phyloP scores from a whole-genome alignment of 2,113 vertebrate species.

The Meleagris gallopavo region DNA sequence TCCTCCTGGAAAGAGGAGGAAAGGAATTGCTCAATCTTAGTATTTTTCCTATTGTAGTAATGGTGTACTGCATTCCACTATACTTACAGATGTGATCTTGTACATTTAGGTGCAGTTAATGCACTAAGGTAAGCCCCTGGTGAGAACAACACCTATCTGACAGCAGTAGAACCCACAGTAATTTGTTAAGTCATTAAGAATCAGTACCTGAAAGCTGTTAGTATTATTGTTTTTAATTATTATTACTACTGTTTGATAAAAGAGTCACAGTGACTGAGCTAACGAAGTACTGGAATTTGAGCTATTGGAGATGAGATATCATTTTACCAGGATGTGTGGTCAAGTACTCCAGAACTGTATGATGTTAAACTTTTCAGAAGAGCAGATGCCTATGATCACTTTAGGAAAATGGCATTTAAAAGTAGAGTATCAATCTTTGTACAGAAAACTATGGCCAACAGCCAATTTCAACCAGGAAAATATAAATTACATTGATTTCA shows the following conservation, averaged over 20 bases:
- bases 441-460: not conserved
- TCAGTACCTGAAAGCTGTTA: slow-evolving; percentile 22
- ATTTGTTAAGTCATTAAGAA: slow-evolving; percentile 36
- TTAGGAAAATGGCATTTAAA: not conserved
- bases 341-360: not conserved
- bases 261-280: not conserved
- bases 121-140: not conserved
- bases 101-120: slow-evolving; percentile 9
- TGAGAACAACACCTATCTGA: not conserved
- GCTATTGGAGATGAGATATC: not conserved
- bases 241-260: not conserved
- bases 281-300: not conserved
- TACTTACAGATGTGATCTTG: not conserved
- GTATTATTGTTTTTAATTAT: not conserved
- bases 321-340: not conserved
- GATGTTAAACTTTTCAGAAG: slow-evolving; percentile 12
- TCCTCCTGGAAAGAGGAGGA: slow-evolving; percentile 22
- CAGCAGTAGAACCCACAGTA: not conserved
- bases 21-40: slow-evolving; percentile 3
- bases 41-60: not conserved
- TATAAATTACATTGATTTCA: not conserved
- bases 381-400: not conserved
- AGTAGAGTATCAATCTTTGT: not conserved
- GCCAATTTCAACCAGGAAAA: not conserved
- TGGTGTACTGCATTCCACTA: not conserved